Evolutionary conservation across 2,888 invertebrate species (phyloP), one percentile per base, ranked within the genome.

Genomic region (Nomada lathburiana): DNA sequence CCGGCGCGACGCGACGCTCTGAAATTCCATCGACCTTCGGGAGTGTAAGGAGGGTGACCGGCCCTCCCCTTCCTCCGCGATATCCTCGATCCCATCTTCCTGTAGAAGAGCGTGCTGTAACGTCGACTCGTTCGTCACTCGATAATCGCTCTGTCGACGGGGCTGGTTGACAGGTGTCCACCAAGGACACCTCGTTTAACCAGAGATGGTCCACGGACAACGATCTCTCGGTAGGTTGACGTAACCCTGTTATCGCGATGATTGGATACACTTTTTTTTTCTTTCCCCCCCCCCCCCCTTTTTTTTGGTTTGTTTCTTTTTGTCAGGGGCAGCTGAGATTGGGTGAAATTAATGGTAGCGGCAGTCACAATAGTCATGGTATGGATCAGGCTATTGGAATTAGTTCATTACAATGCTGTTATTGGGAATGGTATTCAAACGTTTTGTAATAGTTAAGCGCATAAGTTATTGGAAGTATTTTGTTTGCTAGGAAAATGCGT

Each of bases 91-190:
- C 70, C 55, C 57, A 50, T 47, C 47, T 11, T 20, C 47, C 23
- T 44, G 64, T n/a, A 53, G 53, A 73, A 64, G 70, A 73, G 57
- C 36, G 76, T 57, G 50, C 59, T 36, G 18, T 60, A 50, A 62
- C 75, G 72, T 74, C 65, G 63, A 67, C 53, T 76, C 72, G 77
- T 70, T 84, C 78, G 82, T 86, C 80, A 64, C 63, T 75, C 75
- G 67, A 68, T 85, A 86, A 87, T 86, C 80, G 83, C 70, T 77
- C 70, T 67, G 81, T 83, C 83, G 69, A 83, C 76, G 69, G 76
- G 72, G 70, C 76, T 69, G 74, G 82, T 63, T 79, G 86, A 87
- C 89, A 88, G 88, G 88, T 89, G 89, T 89, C 89, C 80, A 79
- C 83, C 89, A 89, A 89, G 89, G 89, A 89, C 89, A 81, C 76